Evolutionary conservation across 2,888 invertebrate genomes (phyloP).

Genomic region (Sclerodermus sp.): DNA sequence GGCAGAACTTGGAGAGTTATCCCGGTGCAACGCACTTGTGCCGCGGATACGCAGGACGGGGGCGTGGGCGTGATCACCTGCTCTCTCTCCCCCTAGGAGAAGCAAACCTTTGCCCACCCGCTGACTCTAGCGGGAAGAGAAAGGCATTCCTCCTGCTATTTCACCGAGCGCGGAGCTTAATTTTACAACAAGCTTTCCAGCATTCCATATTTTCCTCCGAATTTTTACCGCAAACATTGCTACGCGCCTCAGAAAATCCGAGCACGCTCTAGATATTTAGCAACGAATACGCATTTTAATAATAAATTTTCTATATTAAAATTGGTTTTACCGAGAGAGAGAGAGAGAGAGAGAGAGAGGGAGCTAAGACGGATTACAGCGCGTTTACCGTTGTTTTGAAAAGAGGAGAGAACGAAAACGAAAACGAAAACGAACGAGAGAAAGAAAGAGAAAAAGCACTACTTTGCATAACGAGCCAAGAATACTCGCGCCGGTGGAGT

Average conservation of each 20-base stretch:
- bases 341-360: no score
- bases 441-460: constrained; percentile 3
- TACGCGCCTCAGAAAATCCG: no score
- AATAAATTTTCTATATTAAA: no score
- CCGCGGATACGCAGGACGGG: constrained; percentile 13
- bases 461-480: constrained; percentile 12
- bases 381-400: no score
- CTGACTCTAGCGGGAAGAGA: constrained; percentile 4
- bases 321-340: no score
- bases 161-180: constrained; percentile 26
- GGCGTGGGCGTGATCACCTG: constrained; percentile 52
- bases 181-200: constrained; percentile 19
- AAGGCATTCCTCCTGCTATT: constrained; percentile 16
- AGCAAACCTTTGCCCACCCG: constrained; percentile 28
- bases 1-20: no score
- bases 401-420: no score
- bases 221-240: not conserved
- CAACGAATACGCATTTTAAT: no score
- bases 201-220: no score
- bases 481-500: constrained; percentile 4
- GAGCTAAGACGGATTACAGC: no score
- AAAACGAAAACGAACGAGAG: no score
- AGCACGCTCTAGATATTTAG: no score
- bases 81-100: constrained; percentile 26
- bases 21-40: constrained; percentile 11